Base-by-base conservation (phyloP, 2,113 vertebrate species). In the Ursus arctos region DNA sequence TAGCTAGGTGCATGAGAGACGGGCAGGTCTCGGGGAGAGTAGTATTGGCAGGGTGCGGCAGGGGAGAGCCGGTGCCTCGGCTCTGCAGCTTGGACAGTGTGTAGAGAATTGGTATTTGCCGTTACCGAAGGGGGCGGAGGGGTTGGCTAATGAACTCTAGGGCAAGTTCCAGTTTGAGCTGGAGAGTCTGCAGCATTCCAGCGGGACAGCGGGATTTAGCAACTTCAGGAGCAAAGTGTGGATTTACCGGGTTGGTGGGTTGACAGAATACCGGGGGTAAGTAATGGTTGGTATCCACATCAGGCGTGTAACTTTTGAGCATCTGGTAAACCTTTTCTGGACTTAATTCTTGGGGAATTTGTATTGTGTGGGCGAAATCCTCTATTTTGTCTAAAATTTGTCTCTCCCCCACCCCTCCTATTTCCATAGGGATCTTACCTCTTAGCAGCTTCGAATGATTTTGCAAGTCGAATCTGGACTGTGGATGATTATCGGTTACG, bases 381-480 rank as follows among this genome's bases (percentile, higher is more conserved):
- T 87, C 57, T 96, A 4, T 82, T 92, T 57, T 67, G 33, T 16
- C 72, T 88, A n/a, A 96, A 76, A 86, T 10, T 40, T 94, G 14
- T 85, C 94, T 95, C 80, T 76, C 6, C n/a, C 16, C 12, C 4
- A 93, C 7, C 1, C 14, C 40, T n/a, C 88, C 97, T 98, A 92
- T 95, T 61, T 96, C 96, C 59, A 1, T 97, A 99, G 99, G 99
- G 99, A 10, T 99, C 99, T 8, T 99, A 99, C 97, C 99, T 99
- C 94, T 98, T 99, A 95, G 99, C 99, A 19, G 99, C 99, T 57
- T 99, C 99, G 15, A 99, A 99, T 96, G 99, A 99, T 98, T 99
- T 99, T 91, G 99, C 99, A 74, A 99, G 99, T 97, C 99, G 99
- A 83, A 99, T 99, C 97, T 99, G 99, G 99, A 99, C 99, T 0